A percentile compares a stretch with the other conserved stretches of the same genome.
phyloP scores from a whole-genome alignment of 2,888 invertebrate species.

The Habrosyne pyritoides region DNA sequence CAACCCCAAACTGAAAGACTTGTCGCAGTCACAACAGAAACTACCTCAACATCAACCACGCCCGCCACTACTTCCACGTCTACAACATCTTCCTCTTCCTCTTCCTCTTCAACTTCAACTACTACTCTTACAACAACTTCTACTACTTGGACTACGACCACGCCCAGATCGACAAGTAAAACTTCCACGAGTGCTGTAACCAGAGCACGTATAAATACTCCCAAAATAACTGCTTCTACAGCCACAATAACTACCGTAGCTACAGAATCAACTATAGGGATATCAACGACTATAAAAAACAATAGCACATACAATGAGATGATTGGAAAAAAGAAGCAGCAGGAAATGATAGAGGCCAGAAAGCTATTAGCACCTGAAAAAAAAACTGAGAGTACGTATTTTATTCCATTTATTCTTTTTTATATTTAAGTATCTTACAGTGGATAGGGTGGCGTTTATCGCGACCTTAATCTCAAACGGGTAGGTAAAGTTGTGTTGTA shows the following conservation, averaged over 20 bases:
- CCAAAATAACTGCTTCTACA: conserved; percentile 20
- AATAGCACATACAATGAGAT: not conserved
- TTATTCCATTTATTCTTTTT: not conserved
- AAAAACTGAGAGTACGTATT: not conserved
- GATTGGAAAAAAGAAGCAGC: not conserved
- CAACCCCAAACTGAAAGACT: conserved; percentile 54
- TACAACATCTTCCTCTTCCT: conserved; percentile 26
- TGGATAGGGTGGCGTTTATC: too few species aligned
- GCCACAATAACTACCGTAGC: conserved; percentile 15
- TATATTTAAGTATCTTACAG: too few species aligned
- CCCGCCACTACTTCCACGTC: conserved; percentile 23
- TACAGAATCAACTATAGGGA: not conserved
- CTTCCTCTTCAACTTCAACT: conserved; percentile 23
- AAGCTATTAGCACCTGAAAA: not conserved
- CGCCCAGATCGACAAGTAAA: conserved; percentile 8
- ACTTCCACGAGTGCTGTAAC: not conserved
- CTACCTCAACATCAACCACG: conserved; percentile 17
- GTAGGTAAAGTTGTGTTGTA: too few species aligned
- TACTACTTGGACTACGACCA: conserved; percentile 17
- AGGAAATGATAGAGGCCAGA: not conserved
- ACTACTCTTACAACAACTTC: conserved; percentile 17
- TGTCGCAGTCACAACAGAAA: conserved; percentile 37
- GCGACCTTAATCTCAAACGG: too few species aligned
- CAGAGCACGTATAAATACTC: conserved; percentile 12
- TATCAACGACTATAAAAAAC: conserved; percentile 13